Base-by-base conservation (phyloP, 64 coral and sea anemone species). In the Dendrophyllia cribrosa region DNA sequence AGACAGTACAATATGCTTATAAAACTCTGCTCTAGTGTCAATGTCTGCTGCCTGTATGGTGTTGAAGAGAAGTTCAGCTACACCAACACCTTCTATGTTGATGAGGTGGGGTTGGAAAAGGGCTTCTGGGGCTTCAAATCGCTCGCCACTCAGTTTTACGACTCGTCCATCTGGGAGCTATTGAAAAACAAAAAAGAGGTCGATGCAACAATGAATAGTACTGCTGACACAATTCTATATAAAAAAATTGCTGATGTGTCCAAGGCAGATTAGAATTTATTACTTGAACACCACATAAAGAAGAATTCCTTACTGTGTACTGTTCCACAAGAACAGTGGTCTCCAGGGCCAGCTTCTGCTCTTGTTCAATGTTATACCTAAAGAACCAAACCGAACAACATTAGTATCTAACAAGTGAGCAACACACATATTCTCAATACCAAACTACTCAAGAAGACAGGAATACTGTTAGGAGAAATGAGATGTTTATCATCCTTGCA, bases 311-410 rank as follows among this genome's bases (percentile, higher is more conserved):
- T 78, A 98, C 96, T 15, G 93, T 95, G 68, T 98, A 98, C 74
- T 98, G 93, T 66, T 98, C 93, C 79, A 98, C 96, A 55, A 98
- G 85, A 59, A 98, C 96, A 47, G 96, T 98, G 22, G 96, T 98
- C 73, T 98, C 96, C 17, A 95, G 58, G n/a, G 96, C 96, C 56
- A 98, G 93, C 59, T 93, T 98, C 83, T 98, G 96, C 61, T 98
- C 96, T 93, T 98, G 96, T 88, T 98, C 96, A 74, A 98, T 98
- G 66, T 98, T 98, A 83, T 98, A 98, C 44, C 96, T 98, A 77
- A 51, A 77, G 47, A 66, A 74, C 16, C 16, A 58, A 68, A 59
- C 72, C n/a, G 60, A 1, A 95, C 4, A 20, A 12, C 21, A 75
- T 4, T 26, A 75, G 0, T 8, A 50, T 43, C 43, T 34, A 58